phyloP scores from a whole-genome alignment of 2,797 vertebrate genomes.

The Sebastes oblongus region DNA sequence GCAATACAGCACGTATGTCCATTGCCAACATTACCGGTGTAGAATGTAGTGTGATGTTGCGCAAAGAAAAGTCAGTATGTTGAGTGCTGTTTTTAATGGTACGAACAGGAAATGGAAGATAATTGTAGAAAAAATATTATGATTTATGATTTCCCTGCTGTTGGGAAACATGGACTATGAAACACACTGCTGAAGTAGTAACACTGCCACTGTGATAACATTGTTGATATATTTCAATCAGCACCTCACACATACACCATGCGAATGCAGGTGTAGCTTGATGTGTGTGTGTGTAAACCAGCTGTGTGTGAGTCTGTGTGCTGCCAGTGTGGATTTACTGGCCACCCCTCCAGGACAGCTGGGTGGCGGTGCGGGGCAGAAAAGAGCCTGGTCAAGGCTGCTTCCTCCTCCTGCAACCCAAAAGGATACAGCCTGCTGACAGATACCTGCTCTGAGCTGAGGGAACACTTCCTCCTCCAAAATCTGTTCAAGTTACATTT shows the following conservation, averaged over 20 bases:
- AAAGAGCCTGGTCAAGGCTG: conserved; percentile 73
- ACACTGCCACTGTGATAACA: conserved; percentile 17
- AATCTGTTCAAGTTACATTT: conserved; percentile 54
- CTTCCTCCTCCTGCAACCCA: conserved; percentile 71
- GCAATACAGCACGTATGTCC: background rate
- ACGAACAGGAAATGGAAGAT: background rate
- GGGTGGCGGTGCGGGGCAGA: conserved; percentile 52
- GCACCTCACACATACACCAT: conserved; percentile 23
- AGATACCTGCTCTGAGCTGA: conserved; percentile 78
- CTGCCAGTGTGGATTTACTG: conserved; percentile 68
- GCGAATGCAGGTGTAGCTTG: conserved; percentile 47
- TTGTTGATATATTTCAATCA: conserved; percentile 57
- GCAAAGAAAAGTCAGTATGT: background rate
- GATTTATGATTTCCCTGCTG: background rate
- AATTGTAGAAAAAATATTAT: background rate
- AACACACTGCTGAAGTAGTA: conserved; percentile 5
- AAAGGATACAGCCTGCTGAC: conserved; percentile 74
- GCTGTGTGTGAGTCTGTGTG: conserved; percentile 14
- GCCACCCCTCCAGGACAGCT: conserved; percentile 63
- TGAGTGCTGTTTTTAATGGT: background rate
- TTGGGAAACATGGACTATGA: background rate
- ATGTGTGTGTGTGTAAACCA: conserved; percentile 41
- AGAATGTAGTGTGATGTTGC: background rate
- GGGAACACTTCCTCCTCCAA: conserved; percentile 69
- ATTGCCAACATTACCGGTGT: background rate